Evolutionary conservation across 2,797 vertebrate genomes (phyloP), one percentile per base, ranked within the genome.

Genomic region (Melanotaenia maccullochi): DNA sequence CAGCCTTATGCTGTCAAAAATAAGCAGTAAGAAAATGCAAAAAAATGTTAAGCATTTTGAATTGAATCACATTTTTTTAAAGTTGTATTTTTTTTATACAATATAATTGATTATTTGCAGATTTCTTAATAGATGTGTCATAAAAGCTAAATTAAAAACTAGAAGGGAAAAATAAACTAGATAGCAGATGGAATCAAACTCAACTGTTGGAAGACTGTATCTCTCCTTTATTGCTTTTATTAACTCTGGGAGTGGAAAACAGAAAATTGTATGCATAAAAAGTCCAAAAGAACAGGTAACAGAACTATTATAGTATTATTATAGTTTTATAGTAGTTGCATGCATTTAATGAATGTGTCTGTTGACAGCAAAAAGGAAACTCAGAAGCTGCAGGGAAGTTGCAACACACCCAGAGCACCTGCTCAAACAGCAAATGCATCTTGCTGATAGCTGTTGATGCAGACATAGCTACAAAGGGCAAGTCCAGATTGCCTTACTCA

Each of bases 401-500:
- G 49, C 52, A 55, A 73, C 84, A 78, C 78, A 78, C 76, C 73
- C 84, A 47, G 24, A 70, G 76, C 85, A 91, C 87, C 89, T 90
- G 90, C 83, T 89, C 81, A 64, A 33, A 85, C 83, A 90, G 90
- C 89, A 92, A 75, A 89, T 87, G 84, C 83, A 82, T 85, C 84
- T 73, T 71, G 82, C 84, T 82, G 82, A 83, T 79, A 76, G 80
- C 42, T 59, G 81, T 84, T 89, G 68, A 90, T 81, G 81, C 60
- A 75, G 65, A 85, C 92, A 94, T 94, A 90, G 91, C 90, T 92
- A 84, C 73, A 30, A 8, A 85, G 90, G 94, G 94, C 90, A 92
- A 66, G 92, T 89, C 92, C 73, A 82, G 92, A 95, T 95, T 92
- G 76, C 73, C 85, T 95, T 94, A 94, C 94, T 78, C 71, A 70